Conservation (phyloP, 2,797 vertebrate genomes). For the Myiotriccus ornatus region DNA sequence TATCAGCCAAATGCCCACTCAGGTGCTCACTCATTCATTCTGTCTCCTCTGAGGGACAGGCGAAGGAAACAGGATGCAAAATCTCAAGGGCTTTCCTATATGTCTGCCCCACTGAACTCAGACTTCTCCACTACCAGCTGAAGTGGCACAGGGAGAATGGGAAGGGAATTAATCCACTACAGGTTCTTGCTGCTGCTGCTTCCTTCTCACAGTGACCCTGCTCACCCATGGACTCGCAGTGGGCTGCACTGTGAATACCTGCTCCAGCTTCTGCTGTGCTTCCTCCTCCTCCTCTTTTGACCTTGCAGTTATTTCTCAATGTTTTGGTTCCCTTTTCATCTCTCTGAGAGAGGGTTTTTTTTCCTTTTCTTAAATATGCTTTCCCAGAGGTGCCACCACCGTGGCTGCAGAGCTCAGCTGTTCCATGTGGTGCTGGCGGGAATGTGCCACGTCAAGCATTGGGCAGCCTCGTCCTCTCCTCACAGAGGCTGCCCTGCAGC, state of each 20-base stretch:
- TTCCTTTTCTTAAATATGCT: background rate
- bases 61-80: background rate
- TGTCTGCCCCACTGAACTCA: background rate
- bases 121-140: background rate
- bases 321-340: background rate
- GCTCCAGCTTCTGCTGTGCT: background rate
- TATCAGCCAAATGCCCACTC: background rate
- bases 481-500: background rate
- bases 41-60: background rate
- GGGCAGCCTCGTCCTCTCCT: background rate
- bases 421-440: no score
- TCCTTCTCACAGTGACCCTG: background rate
- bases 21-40: background rate
- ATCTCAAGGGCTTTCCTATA: background rate
- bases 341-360: background rate
- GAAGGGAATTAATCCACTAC: background rate
- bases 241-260: background rate
- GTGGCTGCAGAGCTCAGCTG: background rate
- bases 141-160: accelerated
- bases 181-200: background rate
- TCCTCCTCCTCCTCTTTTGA: background rate
- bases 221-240: accelerated
- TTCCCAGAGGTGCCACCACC: background rate
- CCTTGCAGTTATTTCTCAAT: background rate
- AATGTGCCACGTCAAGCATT: background rate